Evolutionary conservation across 2,113 vertebrate genomes (phyloP).

Genomic region (Crotalus tigris): DNA sequence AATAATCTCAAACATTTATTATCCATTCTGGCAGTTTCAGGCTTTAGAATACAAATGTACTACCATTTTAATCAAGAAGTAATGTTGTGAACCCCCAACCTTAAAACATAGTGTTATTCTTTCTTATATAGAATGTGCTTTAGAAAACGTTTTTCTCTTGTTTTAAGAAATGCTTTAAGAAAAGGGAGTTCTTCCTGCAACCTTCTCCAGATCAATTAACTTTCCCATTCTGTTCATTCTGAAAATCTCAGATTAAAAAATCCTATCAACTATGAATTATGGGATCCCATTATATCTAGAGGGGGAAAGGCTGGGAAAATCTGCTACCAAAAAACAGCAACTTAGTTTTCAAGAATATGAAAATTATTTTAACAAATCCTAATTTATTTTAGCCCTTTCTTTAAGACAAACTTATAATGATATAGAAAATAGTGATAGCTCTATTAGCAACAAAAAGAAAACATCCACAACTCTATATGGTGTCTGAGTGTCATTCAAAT

Average conservation of each 20-base stretch:
- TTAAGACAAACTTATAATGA: neutral
- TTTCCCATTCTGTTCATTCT: neutral
- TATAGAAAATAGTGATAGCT: neutral
- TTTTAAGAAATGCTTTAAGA: neutral
- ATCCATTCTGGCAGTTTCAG: neutral
- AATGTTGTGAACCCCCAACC: neutral
- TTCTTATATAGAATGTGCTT: neutral
- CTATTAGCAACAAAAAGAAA: neutral
- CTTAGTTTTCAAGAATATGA: neutral
- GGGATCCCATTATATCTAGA: neutral
- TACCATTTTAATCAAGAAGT: neutral
- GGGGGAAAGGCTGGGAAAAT: neutral
- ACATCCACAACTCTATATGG: neutral
- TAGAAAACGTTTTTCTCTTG: neutral
- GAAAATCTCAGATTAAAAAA: neutral
- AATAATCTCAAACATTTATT: neutral
- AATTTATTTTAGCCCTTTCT: too few species aligned
- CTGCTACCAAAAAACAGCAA: neutral
- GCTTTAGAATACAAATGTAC: neutral
- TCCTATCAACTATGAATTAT: neutral
- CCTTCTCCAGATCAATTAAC: neutral
- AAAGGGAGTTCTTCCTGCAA: neutral
- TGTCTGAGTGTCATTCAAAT: neutral
- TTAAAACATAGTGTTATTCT: neutral
- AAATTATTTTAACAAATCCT: neutral